phyloP scores from a whole-genome alignment of 2,797 vertebrate species.

The Kryptopterus vitreolus region DNA sequence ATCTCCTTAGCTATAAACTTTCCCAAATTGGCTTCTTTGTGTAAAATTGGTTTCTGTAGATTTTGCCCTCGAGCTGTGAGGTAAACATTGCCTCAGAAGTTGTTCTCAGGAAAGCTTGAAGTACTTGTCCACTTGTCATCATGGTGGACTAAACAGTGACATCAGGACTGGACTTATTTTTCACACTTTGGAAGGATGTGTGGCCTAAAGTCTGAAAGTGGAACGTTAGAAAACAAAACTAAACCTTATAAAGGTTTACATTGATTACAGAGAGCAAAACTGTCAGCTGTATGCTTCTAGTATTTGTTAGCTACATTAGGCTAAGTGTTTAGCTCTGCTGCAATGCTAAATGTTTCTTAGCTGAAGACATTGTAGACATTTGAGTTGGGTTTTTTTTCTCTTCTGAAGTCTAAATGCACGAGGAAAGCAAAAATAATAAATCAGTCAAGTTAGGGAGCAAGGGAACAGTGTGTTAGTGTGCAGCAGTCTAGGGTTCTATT shows the following conservation, averaged over 20 bases:
- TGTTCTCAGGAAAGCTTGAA: background rate
- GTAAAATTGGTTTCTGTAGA: background rate
- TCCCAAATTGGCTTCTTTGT: too few species aligned
- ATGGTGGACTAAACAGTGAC: background rate
- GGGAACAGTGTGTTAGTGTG: slow-evolving; percentile 31
- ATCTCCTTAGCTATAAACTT: too few species aligned
- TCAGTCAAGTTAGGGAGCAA: slow-evolving; percentile 23
- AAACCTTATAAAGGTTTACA: too few species aligned
- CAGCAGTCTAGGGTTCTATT: slow-evolving; percentile 14
- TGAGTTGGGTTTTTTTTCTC: background rate
- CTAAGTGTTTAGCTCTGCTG: background rate
- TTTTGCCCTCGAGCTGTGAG: background rate
- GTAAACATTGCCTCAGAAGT: background rate
- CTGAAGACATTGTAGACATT: background rate
- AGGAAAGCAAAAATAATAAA: slow-evolving; percentile 10
- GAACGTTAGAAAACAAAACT: background rate
- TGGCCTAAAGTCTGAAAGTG: background rate
- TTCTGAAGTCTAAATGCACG: background rate
- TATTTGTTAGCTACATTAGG: background rate
- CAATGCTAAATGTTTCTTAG: background rate
- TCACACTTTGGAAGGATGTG: background rate
- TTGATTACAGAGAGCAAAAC: background rate
- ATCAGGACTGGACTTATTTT: background rate
- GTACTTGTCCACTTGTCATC: background rate
- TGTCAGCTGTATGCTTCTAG: background rate